Evolutionary conservation across 2,797 vertebrate genomes (phyloP).

Genomic region (Hippocampus kuda): DNA sequence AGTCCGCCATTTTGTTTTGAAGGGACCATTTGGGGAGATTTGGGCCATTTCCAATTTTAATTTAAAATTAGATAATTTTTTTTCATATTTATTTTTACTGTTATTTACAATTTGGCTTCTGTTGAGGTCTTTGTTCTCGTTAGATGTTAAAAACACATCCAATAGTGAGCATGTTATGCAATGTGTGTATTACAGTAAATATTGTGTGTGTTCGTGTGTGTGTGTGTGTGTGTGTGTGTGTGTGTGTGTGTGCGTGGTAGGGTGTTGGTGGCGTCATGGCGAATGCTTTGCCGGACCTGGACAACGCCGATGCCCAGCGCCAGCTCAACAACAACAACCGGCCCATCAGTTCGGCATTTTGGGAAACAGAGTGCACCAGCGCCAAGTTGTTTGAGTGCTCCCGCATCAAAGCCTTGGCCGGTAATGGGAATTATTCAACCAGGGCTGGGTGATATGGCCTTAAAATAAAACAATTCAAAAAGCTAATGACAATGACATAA

Average conservation of each 20-base stretch:
- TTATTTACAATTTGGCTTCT: neutral
- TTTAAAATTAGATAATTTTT: neutral
- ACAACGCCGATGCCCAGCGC: slow-evolving; percentile 80
- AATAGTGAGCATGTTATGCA: neutral
- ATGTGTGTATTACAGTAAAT: neutral
- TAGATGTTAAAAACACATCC: neutral
- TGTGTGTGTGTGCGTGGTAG: slow-evolving; percentile 16
- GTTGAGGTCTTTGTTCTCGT: neutral
- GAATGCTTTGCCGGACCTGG: slow-evolving; percentile 78
- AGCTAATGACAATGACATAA: no score
- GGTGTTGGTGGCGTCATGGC: slow-evolving; percentile 70
- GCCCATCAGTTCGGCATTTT: slow-evolving; percentile 71
- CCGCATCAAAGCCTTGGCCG: slow-evolving; percentile 85
- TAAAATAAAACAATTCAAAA: neutral
- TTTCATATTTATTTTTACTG: neutral
- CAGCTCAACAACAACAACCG: slow-evolving; percentile 81
- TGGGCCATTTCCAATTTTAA: no score
- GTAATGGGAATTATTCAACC: slow-evolving; percentile 38
- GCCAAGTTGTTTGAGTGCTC: slow-evolving; percentile 88
- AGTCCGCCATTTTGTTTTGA: no score
- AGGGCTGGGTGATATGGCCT: neutral
- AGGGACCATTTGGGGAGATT: no score
- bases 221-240: neutral
- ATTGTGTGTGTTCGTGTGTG: slow-evolving; percentile 7
- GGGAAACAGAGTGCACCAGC: slow-evolving; percentile 74